Percentiles rank a stretch among this genome's conserved stretches.
Conservation (phyloP, 2,797 vertebrate genomes). For the Typhlichthys subterraneus region DNA sequence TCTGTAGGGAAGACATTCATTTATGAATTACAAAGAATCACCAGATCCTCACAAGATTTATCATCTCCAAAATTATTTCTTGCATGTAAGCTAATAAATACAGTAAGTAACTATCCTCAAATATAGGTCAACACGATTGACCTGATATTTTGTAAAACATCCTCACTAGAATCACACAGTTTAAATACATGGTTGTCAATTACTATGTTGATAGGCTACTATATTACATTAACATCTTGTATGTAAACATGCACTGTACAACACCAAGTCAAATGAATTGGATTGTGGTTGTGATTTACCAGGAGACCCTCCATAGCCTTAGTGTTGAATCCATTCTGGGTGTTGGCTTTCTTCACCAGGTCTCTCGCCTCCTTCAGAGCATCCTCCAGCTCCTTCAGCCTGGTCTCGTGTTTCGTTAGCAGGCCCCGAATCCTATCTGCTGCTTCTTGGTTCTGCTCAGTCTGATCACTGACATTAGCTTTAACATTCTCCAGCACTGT, state of each 20-base stretch:
- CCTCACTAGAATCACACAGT: too few species aligned
- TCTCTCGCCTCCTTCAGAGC: conserved; percentile 77
- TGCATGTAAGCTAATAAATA: background rate
- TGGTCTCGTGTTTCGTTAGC: conserved; percentile 81
- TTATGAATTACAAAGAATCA: background rate
- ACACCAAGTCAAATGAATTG: background rate
- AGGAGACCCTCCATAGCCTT: conserved; percentile 77
- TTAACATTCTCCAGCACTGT: conserved; percentile 85
- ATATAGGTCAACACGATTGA: too few species aligned
- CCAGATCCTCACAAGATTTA: background rate
- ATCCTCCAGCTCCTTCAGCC: conserved; percentile 82
- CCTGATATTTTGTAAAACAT: too few species aligned
- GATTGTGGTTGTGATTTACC: conserved; percentile 70
- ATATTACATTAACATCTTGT: background rate
- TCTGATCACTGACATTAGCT: conserved; percentile 78
- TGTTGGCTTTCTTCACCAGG: conserved; percentile 81
- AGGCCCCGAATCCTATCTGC: conserved; percentile 75
- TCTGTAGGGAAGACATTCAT: conserved; percentile 67
- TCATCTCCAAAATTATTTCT: background rate
- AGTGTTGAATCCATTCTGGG: conserved; percentile 82
- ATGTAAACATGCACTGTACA: background rate
- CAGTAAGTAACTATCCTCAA: too few species aligned
- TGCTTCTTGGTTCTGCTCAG: conserved; percentile 74
- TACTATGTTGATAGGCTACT: too few species aligned
- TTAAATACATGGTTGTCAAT: too few species aligned